These are phyloP conservation scores for Nasalis larvatus DNA, from an alignment of 2,113 vertebrate genomes.

Conservation along the genomic window DNA sequence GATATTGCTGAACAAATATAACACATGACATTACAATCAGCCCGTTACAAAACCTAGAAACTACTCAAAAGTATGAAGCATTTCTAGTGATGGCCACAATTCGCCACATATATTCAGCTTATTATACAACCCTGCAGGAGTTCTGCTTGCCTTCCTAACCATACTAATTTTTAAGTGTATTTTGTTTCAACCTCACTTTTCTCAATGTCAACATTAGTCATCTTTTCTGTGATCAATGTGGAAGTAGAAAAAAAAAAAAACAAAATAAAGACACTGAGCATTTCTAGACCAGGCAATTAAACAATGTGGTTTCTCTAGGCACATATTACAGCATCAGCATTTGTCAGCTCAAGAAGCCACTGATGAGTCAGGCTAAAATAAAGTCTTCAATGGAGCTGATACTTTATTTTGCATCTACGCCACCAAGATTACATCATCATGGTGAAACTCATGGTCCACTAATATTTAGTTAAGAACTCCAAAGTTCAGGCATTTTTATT, in stretches of 20 bases:
- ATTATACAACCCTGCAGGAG: background rate
- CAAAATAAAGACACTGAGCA: background rate
- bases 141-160: background rate
- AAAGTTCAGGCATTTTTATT: slow-evolving; percentile 25
- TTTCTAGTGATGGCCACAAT: background rate
- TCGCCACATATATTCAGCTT: background rate
- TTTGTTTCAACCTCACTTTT: background rate
- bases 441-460: background rate
- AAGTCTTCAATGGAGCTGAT: background rate
- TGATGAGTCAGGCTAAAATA: slow-evolving; percentile 5
- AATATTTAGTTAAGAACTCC: slow-evolving; percentile 13
- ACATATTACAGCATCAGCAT: background rate
- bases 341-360: background rate
- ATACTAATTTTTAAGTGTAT: background rate
- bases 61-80: background rate
- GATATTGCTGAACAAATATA: slow-evolving; percentile 14
- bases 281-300: background rate
- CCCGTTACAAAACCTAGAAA: background rate
- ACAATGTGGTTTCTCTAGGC: background rate
- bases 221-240: slow-evolving; percentile 12
- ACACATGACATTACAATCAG: background rate
- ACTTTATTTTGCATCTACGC: background rate
- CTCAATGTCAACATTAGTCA: background rate
- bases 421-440: background rate
- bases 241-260: background rate